Conservation (phyloP, 2,113 vertebrate species). For the Gambusia holbrooki region DNA sequence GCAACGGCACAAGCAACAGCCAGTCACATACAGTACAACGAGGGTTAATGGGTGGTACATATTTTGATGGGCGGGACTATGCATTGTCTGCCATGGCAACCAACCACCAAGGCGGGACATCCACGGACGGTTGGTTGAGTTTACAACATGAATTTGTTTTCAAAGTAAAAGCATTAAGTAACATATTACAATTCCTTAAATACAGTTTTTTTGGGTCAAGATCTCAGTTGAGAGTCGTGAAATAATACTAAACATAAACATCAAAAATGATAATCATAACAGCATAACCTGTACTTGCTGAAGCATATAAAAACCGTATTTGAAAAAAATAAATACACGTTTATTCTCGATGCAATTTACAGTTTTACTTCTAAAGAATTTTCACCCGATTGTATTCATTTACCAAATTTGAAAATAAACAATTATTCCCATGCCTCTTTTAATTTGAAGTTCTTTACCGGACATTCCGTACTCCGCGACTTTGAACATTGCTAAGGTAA, state of each 20-base stretch:
- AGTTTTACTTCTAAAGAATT: no score
- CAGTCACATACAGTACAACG: slow-evolving; percentile 38
- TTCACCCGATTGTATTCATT: no score
- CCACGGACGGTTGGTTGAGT: slow-evolving; percentile 34
- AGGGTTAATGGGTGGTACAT: slow-evolving; percentile 41
- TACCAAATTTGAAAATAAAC: no score
- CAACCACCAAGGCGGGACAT: slow-evolving; percentile 46
- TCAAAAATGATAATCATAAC: no score
- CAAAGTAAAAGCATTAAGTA: slow-evolving; percentile 28
- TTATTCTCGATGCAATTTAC: no score
- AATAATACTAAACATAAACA: no score
- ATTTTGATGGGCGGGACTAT: slow-evolving; percentile 36
- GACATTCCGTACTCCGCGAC: not conserved
- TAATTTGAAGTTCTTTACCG: slow-evolving; percentile 44
- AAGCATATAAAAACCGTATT: no score
- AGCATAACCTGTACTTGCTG: no score
- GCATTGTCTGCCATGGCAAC: slow-evolving; percentile 72
- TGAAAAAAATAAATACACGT: no score
- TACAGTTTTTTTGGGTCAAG: no score
- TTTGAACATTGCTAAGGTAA: rapidly evolving
- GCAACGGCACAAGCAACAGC: not conserved
- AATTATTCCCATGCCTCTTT: not conserved
- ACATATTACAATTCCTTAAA: not conserved
- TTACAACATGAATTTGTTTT: not conserved
- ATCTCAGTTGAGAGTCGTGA: no score